These are phyloP conservation scores for Ips typographus DNA, from an alignment of 1,140 invertebrate species.

Conservation along the genomic window DNA sequence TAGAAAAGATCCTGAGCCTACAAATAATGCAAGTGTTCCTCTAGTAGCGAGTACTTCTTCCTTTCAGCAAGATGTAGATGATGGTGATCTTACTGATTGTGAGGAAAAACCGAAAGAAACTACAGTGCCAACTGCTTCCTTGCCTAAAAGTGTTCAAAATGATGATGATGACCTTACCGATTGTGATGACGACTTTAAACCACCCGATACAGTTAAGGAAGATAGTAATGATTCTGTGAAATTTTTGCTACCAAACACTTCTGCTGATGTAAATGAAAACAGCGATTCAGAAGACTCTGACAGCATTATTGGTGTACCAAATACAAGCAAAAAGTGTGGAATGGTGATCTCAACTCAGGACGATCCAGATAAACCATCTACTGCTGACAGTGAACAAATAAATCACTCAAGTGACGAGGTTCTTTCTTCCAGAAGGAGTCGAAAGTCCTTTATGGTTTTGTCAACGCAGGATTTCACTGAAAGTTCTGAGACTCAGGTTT, in stretches of 20 bases:
- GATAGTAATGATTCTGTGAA: not conserved
- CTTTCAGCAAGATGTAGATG: not conserved
- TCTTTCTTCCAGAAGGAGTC: too few relatives aligned
- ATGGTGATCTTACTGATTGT: too few relatives aligned
- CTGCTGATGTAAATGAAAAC: conserved; percentile 1
- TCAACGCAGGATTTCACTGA: too few relatives aligned
- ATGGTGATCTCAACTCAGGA: conserved; percentile 24
- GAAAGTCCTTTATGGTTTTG: too few relatives aligned
- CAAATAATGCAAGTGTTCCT: too few relatives aligned
- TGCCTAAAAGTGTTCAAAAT: not conserved
- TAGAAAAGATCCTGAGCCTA: not conserved
- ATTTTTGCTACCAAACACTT: conserved; percentile 8
- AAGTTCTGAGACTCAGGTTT: not conserved
- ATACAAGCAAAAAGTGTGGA: conserved; percentile 13
- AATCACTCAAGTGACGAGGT: too few relatives aligned
- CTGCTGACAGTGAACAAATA: not conserved
- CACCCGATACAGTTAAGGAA: not conserved
- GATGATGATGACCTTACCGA: conserved; percentile 10
- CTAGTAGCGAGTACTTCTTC: not conserved
- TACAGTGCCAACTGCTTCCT: too few relatives aligned
- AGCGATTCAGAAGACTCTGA: not conserved
- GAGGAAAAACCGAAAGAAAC: too few relatives aligned
- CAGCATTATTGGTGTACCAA: not conserved
- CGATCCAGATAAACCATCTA: not conserved
- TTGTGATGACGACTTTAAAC: not conserved